A percentile compares a stretch with the other conserved stretches of the same genome.
Evolutionary conservation across 2,113 vertebrate genomes (phyloP).

Genomic region (Leptodactylus fuscus): DNA sequence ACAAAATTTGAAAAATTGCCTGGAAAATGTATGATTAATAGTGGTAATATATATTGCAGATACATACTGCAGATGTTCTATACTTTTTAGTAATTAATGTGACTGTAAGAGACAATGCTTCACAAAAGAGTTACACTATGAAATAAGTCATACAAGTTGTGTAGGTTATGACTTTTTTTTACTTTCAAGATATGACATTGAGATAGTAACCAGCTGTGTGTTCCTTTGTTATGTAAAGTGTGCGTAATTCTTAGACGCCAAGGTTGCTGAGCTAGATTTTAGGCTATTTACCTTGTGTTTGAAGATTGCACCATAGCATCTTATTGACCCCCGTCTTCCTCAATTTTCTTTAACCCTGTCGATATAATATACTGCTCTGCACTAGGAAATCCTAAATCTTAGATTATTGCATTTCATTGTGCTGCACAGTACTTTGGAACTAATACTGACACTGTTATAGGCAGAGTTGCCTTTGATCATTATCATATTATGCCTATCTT

Average conservation of each 20-base stretch:
- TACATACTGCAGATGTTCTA: constrained; percentile 22
- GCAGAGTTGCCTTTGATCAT: too few species aligned
- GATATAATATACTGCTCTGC: neutral
- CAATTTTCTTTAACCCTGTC: neutral
- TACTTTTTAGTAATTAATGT: constrained; percentile 27
- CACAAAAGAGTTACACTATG: neutral
- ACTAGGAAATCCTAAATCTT: neutral
- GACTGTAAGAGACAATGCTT: neutral
- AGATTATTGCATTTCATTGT: neutral
- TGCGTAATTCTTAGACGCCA: neutral
- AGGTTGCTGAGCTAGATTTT: neutral
- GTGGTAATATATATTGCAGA: constrained; percentile 21
- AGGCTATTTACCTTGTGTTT: neutral
- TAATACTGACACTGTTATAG: too few species aligned
- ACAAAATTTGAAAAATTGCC: constrained; percentile 45
- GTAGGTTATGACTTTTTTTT: neutral
- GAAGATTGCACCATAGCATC: neutral
- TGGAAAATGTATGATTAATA: constrained; percentile 49
- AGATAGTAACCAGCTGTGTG: neutral
- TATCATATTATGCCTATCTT: too few species aligned
- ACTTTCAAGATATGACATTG: neutral
- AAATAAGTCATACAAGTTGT: neutral
- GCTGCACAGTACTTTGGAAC: too few species aligned
- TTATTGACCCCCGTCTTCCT: too few species aligned
- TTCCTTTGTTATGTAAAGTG: neutral